Conservation (phyloP, 2,888 invertebrate species). For the Coelopa pilipes region DNA sequence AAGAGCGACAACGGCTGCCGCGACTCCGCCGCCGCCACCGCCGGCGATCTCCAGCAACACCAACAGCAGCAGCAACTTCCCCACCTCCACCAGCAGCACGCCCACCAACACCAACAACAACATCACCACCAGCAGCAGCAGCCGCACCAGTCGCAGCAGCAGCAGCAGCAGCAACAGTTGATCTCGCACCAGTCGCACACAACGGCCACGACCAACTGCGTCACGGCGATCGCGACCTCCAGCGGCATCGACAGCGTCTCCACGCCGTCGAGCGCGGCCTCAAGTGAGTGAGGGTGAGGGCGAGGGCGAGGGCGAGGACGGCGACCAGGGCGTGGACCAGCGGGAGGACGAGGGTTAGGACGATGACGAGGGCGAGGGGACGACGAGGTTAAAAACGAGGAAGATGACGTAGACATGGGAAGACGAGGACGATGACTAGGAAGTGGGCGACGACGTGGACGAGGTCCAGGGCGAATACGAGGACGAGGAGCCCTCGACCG, state of each 20-base stretch:
- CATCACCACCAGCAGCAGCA: conserved; percentile 31
- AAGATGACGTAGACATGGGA: too few species aligned
- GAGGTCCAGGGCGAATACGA: not conserved
- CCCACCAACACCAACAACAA: conserved; percentile 39
- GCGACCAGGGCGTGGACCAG: not conserved
- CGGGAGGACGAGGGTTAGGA: not conserved
- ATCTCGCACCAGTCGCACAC: conserved; percentile 54
- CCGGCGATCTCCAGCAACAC: conserved; percentile 44
- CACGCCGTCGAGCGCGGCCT: conserved; percentile 39
- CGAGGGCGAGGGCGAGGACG: not conserved
- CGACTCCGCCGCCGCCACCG: conserved; percentile 43
- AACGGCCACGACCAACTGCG: conserved; percentile 36
- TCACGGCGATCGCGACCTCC: conserved; percentile 22
- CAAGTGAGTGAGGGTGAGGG: conserved; percentile 43
- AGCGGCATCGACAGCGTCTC: conserved; percentile 44
- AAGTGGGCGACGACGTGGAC: conserved; percentile 39
- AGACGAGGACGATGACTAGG: not conserved
- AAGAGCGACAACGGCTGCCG: conserved; percentile 52
- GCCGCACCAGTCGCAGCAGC: conserved; percentile 50
- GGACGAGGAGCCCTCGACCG: not conserved
- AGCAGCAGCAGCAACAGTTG: conserved; percentile 33
- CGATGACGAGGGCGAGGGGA: not conserved
- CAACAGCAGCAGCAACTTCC: conserved; percentile 51
- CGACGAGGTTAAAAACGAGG: too few species aligned
- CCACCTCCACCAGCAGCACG: conserved; percentile 43